These are phyloP conservation scores for Acrocephalus arundinaceus DNA, from an alignment of 2,113 vertebrate species.

Conservation along the genomic window DNA sequence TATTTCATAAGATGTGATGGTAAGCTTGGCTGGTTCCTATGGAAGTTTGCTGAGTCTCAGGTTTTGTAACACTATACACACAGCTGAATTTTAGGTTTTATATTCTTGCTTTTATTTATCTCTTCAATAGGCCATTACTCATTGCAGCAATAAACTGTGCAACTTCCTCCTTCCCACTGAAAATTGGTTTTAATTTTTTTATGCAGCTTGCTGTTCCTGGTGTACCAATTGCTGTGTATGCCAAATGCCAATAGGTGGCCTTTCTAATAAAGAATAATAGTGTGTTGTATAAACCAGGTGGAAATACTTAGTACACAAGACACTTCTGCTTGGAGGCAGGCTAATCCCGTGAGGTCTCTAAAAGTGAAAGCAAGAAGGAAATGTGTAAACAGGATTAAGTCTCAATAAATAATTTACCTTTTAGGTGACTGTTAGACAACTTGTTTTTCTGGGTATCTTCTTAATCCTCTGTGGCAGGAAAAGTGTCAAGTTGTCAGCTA, in stretches of 20 bases:
- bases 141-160: neutral
- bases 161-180: neutral
- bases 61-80: neutral
- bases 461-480: neutral
- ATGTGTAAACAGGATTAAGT: neutral
- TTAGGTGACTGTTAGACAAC: neutral
- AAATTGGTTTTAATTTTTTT: neutral
- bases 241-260: neutral
- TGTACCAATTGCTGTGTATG: neutral
- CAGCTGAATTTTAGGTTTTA: neutral
- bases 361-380: neutral
- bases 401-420: conserved; percentile 13
- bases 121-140: neutral
- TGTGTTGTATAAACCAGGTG: neutral
- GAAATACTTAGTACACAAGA: neutral
- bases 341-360: neutral
- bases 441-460: neutral
- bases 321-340: neutral
- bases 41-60: neutral
- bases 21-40: neutral
- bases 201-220: neutral
- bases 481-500: neutral
- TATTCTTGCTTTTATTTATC: neutral
- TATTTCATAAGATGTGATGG: neutral
- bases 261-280: neutral